A percentile compares a stretch with the other conserved stretches of the same genome.
Evolutionary conservation across 1,140 invertebrate genomes (phyloP).

Genomic region (Hyles vespertilio): DNA sequence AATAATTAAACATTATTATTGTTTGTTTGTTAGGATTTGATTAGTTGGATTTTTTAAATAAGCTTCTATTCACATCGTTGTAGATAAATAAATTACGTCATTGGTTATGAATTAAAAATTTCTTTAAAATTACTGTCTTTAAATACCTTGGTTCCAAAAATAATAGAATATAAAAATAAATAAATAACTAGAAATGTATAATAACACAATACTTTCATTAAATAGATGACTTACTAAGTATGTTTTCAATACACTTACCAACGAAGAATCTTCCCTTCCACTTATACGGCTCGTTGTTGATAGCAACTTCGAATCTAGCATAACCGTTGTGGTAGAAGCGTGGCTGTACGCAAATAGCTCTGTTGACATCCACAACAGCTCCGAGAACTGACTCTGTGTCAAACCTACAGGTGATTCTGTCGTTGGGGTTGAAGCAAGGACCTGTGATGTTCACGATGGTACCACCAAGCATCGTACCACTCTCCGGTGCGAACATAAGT

Average conservation of each 20-base stretch:
- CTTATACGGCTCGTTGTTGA: slow-evolving; percentile 88
- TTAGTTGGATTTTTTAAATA: too few species aligned
- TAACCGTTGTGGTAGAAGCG: slow-evolving; percentile 93
- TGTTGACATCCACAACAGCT: slow-evolving; percentile 84
- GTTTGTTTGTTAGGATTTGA: too few species aligned
- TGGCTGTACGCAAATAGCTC: slow-evolving; percentile 93
- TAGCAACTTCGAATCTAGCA: slow-evolving; percentile 90
- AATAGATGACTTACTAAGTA: too few species aligned
- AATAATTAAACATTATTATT: slow-evolving; percentile 10
- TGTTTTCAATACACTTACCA: slow-evolving; percentile 76
- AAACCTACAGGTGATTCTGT: slow-evolving; percentile 86
- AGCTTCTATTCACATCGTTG: too few species aligned
- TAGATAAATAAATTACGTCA: too few species aligned
- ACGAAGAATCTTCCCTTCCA: slow-evolving; percentile 96
- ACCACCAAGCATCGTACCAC: slow-evolving; percentile 96
- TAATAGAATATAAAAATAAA: too few species aligned
- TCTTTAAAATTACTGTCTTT: too few species aligned
- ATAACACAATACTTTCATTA: too few species aligned
- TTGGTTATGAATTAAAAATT: too few species aligned
- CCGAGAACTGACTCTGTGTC: slow-evolving; percentile 86
- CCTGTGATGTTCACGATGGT: slow-evolving; percentile 96
- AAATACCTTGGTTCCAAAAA: too few species aligned
- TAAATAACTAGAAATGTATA: too few species aligned
- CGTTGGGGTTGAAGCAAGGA: slow-evolving; percentile 84
- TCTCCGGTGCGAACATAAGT: slow-evolving; percentile 93